Base-by-base conservation (phyloP, 2,888 invertebrate genomes). In the Netelia melanura region DNA sequence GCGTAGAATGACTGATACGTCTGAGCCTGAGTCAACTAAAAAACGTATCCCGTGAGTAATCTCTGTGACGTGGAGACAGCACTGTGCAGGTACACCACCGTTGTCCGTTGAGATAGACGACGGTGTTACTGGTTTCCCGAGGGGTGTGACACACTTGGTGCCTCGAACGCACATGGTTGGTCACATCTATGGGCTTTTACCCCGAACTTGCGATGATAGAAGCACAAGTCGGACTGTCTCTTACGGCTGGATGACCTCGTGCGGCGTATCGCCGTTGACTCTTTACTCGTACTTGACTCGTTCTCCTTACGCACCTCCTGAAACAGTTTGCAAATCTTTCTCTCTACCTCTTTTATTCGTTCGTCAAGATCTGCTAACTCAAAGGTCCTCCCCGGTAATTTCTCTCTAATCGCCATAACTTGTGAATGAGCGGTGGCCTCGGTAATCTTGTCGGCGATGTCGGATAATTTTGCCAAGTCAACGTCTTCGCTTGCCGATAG, bases 1-100 rank as follows among this genome's bases (percentile, higher is more conserved):
- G 0, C 74, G 82, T 3, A 86, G 88, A 58, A 80, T 81, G 14
- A 86, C 84, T 0, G 83, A 86, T 0, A 88, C 11, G 25, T 86
- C 84, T 0, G 87, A 81, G 0, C 86, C 86, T 0, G 86, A 81
- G 43, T 87, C 87, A 6, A 86, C 61, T 0, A 88, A 64, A 38
- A 83, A 87, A 9, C 17, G 21, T 6, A 38, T 11, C 6, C 72
- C 70, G 1, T 72, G 64, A 0, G 1, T 3, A 0, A 61, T 54
- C 25, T 80, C 71, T 1, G 5, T 43, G 0, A 72, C 11, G 25
- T 72, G 71, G 0, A 72, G 52, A 6, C 71, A 71, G 62, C 10
- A 52, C 48, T 80, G 21, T 21, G 11, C 21, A 9, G 58, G 54
- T n/a, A 65, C 21, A 70, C 81, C 85, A 68, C 72, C 77, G 30